Conservation (phyloP, 2,797 vertebrate genomes). For the Lithobates pipiens region DNA sequence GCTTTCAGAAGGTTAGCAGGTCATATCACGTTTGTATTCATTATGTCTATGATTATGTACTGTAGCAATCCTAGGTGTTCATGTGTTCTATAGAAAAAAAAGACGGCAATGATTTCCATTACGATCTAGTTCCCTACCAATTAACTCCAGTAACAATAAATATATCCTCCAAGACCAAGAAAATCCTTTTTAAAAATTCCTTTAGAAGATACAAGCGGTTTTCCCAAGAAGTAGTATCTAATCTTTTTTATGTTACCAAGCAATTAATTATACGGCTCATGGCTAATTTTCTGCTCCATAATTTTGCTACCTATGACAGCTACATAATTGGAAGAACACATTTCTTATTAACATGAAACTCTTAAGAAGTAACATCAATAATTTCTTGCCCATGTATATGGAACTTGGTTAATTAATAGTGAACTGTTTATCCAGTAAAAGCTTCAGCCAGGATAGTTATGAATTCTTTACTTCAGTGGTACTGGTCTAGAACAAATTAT, state of each 20-base stretch:
- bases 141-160: not conserved
- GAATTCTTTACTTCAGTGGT: conserved; percentile 43
- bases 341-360: conserved; percentile 61
- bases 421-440: conserved; percentile 57
- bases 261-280: conserved; percentile 58
- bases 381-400: conserved; percentile 41
- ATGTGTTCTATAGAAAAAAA: not conserved
- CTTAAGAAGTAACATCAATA: conserved; percentile 59
- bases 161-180: not conserved
- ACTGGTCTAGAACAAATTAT: conserved; percentile 47
- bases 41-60: not conserved
- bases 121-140: not conserved
- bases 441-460: conserved; percentile 15
- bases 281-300: conserved; percentile 62
- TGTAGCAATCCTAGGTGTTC: not conserved
- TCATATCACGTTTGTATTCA: conserved; percentile 39
- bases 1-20: conserved; percentile 29
- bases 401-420: conserved; percentile 60
- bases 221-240: conserved; percentile 45
- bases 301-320: conserved; percentile 62
- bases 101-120: not conserved
- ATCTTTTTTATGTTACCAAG: conserved; percentile 54
- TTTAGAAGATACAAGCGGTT: conserved; percentile 25
- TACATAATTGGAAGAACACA: conserved; percentile 61
- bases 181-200: conserved; percentile 4